Evolutionary conservation across 2,113 vertebrate species (phyloP), one percentile per base, ranked within the genome.

Genomic region (Alethe castanea): DNA sequence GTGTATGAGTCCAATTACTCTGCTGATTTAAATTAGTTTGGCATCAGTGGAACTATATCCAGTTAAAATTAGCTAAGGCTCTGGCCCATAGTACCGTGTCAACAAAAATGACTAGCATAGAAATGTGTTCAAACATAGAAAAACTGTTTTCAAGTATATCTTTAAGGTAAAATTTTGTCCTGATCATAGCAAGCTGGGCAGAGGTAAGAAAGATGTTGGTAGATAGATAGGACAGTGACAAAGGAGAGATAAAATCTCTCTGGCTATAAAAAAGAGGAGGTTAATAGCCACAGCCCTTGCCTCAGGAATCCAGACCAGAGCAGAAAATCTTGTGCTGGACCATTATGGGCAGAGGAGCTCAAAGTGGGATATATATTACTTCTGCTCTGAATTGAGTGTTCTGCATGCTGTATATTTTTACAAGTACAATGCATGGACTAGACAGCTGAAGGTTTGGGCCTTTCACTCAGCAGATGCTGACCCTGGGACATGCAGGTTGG

Each of bases 11-110:
- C 48, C 82, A 92, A 92, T 88, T 88, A 94, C 80, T 78, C 65
- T 53, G 65, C 40, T 81, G 57, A 95, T 96, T 90, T 93, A 81
- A 96, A 95, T 83, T 73, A 94, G 54, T 77, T 86, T 86, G 89
- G 67, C 90, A 92, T 48, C 65, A 86, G 36, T 74, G 80, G 61
- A 88, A 64, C 61, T 60, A 90, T 19, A 93, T 60, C n/a, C 61
- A 67, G 36, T 81, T 65, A 93, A 97, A 86, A 90, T 88, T 80
- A 93, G 67, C 88, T 60, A 81, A 81, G 60, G 35, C 48, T 93
- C 72, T 85, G 44, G 74, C 44, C 64, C 12, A 1, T 26, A 65
- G 35, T 67, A 70, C 57, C 54, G 2, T 56, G 57, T 93, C 85
- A 73, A 64, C 8, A 20, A 91, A 89, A 60, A 94, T 12, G 44